phyloP scores from a whole-genome alignment of 2,888 invertebrate genomes.

The Aphidoletes aphidimyza region DNA sequence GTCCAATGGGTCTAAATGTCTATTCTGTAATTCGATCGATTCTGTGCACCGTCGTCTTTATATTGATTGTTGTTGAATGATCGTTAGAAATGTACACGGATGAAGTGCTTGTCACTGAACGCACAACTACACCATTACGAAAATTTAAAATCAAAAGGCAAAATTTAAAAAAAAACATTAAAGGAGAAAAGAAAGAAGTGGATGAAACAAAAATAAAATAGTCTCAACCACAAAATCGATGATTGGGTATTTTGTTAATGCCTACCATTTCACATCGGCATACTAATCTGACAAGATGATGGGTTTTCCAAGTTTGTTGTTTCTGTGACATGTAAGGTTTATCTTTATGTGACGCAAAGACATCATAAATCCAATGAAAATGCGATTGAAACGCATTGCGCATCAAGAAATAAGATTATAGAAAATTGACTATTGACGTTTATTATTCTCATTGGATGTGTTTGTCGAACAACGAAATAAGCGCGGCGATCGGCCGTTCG shows the following conservation, averaged over 20 bases:
- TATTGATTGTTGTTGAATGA: neutral
- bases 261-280: slow-evolving; percentile 18
- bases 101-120: neutral
- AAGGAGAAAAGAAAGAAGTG: neutral
- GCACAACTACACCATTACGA: slow-evolving; percentile 10
- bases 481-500: too few species aligned
- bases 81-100: neutral
- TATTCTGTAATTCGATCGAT: neutral
- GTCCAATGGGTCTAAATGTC: neutral
- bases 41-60: neutral
- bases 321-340: neutral
- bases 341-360: slow-evolving; percentile 45
- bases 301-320: neutral
- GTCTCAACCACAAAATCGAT: neutral
- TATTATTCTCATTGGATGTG: neutral
- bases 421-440: slow-evolving; percentile 29
- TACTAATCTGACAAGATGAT: neutral
- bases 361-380: slow-evolving; percentile 43
- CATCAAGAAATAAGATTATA: slow-evolving; percentile 45
- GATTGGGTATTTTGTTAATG: slow-evolving; percentile 13
- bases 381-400: slow-evolving; percentile 9
- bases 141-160: neutral
- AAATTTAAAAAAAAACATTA: neutral
- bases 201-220: neutral
- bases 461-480: too few species aligned